Evolutionary conservation across 1,140 invertebrate genomes (phyloP), one percentile per base, ranked within the genome.

Genomic region (Drosophila setifemur): DNA sequence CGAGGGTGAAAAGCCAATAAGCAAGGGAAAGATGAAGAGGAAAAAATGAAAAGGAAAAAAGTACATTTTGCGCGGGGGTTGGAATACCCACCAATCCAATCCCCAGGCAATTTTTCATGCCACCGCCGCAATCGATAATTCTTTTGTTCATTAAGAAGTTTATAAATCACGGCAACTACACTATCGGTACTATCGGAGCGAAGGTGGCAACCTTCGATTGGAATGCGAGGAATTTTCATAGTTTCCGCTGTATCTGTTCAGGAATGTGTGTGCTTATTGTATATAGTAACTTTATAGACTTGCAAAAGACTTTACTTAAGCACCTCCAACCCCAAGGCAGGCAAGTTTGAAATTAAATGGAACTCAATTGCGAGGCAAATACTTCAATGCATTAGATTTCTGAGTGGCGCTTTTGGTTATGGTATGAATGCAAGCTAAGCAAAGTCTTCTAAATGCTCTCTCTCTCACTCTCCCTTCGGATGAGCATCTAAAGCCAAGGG

Each of bases 81-180:
- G 47, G 48, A 2, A 1, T 3, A n/a, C 3, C 4, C 31, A 3
- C 31, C 29, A 9, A 31, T 5, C 43, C 48, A 64, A 50, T 44
- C 47, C n/a, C 37, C 42, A 39, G 50, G 40, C 76, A 55, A 83
- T 77, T 69, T 73, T 69, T 83, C 73, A 82, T 71, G 57, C 47
- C 48, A 44, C 45, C 44, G 47, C 39, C 47, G 29, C 74, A 85
- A 83, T 83, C 78, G 78, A 83, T 83, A 85, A 78, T 83, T 83
- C 79, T 74, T 85, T 83, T 83, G 73, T 83, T 85, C 79, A 83
- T 83, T 83, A 78, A 83, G 78, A 73, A 85, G 78, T 83, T 85
- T 72, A 83, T 83, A 83, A 83, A 83, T 83, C 78, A 83, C 69
- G 44, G 49, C 18, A 49, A 69, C 60, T 64, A 64, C 29, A 19